These are phyloP conservation scores for Zosterops lateralis DNA, from an alignment of 2,113 vertebrate species.

Conservation along the genomic window DNA sequence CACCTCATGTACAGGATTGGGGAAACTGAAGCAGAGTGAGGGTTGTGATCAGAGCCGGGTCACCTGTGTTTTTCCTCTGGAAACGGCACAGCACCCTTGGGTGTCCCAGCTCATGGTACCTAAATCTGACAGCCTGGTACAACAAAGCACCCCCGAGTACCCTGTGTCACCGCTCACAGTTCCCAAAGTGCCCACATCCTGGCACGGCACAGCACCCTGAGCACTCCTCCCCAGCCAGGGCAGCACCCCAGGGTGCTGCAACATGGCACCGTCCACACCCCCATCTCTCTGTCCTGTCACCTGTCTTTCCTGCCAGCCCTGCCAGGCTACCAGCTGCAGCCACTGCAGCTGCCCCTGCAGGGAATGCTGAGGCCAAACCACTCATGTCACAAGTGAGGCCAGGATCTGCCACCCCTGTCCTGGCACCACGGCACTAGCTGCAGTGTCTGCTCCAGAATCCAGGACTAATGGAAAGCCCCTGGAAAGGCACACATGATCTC, in stretches of 20 bases:
- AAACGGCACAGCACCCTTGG: not conserved
- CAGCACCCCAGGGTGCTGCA: not conserved
- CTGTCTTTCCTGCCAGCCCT: accelerated
- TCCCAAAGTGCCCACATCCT: accelerated
- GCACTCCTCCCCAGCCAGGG: not conserved
- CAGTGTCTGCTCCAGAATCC: accelerated
- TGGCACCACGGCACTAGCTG: not conserved
- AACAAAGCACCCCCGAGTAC: not conserved
- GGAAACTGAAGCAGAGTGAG: not conserved
- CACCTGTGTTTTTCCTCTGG: not conserved
- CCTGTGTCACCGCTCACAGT: not conserved
- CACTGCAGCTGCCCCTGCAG: not conserved
- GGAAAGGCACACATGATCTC: not conserved
- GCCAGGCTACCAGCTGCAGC: not conserved
- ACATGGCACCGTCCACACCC: not conserved
- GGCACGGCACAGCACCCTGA: not conserved
- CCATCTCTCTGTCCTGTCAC: not conserved
- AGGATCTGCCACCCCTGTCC: not conserved
- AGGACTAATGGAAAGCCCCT: not conserved
- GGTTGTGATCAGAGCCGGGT: not conserved
- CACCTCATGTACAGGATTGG: not conserved
- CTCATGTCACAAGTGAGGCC: not conserved
- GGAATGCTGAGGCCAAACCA: not conserved
- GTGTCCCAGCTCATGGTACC: not conserved
- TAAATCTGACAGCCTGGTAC: not conserved